These are phyloP conservation scores for Gobiocypris rarus DNA, from an alignment of 2,113 vertebrate genomes.

Conservation along the genomic window DNA sequence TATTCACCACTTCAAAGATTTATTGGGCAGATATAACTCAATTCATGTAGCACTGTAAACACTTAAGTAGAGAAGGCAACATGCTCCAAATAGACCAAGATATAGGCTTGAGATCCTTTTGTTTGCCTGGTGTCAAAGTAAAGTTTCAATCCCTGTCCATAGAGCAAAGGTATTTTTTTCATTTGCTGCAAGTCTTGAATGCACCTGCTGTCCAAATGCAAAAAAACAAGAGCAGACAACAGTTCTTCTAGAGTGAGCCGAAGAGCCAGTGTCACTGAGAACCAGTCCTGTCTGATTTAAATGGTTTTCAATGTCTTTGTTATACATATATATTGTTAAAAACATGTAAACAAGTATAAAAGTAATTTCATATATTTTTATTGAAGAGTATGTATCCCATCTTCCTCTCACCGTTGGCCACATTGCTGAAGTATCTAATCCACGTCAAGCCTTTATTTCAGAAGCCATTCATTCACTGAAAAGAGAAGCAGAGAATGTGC, in stretches of 20 bases:
- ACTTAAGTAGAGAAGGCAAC: slow-evolving; percentile 37
- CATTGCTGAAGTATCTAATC: background rate
- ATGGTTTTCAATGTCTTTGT: slow-evolving; percentile 16
- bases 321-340: background rate
- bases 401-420: background rate
- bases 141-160: slow-evolving; percentile 8
- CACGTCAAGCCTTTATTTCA: slow-evolving; percentile 63
- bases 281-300: background rate
- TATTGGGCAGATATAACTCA: slow-evolving; percentile 43
- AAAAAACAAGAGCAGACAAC: background rate
- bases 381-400: slow-evolving; percentile 6
- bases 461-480: slow-evolving; percentile 77
- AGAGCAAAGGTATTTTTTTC: slow-evolving; percentile 17
- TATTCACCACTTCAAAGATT: slow-evolving; percentile 23
- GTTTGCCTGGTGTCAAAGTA: slow-evolving; percentile 1
- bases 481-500: background rate
- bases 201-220: slow-evolving; percentile 19
- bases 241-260: background rate
- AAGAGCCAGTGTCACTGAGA: background rate
- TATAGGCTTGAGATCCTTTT: slow-evolving; percentile 24
- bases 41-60: slow-evolving; percentile 34
- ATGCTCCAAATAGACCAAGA: slow-evolving; percentile 37
- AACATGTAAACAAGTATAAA: slow-evolving; percentile 43
- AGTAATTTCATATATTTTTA: slow-evolving; percentile 16
- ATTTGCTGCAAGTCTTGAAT: background rate